phyloP scores from a whole-genome alignment of 1,140 invertebrate genomes.

The Panagrolaimus sp. region DNA sequence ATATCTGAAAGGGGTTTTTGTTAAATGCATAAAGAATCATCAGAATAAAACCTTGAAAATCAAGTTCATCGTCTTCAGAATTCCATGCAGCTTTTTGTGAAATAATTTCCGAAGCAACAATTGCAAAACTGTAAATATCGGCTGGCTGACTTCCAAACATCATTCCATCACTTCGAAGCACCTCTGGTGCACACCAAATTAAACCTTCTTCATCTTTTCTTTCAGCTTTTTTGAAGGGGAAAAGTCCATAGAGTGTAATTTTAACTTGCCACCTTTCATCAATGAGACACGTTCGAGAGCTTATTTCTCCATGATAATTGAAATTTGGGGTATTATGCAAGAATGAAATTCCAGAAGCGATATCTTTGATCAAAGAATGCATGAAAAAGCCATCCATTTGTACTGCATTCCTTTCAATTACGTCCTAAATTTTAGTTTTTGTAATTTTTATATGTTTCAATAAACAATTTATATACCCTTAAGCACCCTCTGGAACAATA shows the following conservation, averaged over 20 bases:
- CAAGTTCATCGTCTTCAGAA: not conserved
- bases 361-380: not conserved
- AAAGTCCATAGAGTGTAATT: not conserved
- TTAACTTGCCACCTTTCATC: conserved; percentile 13
- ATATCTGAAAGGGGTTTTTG: conserved; percentile 12
- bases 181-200: conserved; percentile 7
- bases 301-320: not conserved
- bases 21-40: too few species aligned
- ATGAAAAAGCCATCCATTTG: conserved; percentile 7
- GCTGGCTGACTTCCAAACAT: conserved; percentile 70
- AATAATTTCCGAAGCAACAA: conserved; percentile 83
- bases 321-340: not conserved
- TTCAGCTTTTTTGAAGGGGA: not conserved
- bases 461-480: not conserved
- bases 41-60: not conserved
- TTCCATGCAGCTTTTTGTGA: conserved; percentile 62
- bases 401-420: not conserved
- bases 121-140: conserved; percentile 84
- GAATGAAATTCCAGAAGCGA: conserved; percentile 7
- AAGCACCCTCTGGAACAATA: conserved; percentile 2
- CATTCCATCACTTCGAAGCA: not conserved
- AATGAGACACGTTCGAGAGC: not conserved
- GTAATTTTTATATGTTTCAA: not conserved
- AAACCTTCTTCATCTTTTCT: not conserved
- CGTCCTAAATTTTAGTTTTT: not conserved